Evolutionary conservation across 1,140 invertebrate species (phyloP).

Genomic region (Phymastichus coffea): DNA sequence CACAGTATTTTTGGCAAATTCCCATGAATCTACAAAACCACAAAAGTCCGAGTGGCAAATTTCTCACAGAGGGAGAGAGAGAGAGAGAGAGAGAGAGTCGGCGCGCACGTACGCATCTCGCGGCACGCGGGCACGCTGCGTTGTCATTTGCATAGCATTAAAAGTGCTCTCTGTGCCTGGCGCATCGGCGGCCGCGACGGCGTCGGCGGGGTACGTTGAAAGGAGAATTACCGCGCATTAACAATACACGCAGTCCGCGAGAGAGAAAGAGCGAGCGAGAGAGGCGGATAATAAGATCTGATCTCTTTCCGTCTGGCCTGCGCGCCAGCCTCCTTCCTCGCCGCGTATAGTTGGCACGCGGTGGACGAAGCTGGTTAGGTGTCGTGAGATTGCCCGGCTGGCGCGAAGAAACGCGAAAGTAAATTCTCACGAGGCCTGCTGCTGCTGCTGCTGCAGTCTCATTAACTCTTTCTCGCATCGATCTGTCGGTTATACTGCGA

Average conservation of each 20-base stretch:
- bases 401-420: constrained; percentile 29
- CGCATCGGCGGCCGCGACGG: no score
- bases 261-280: neutral
- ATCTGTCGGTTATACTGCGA: constrained; percentile 3
- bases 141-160: constrained; percentile 14
- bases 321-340: no score
- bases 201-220: no score
- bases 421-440: constrained; percentile 26
- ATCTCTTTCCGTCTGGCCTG: neutral
- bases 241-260: no score
- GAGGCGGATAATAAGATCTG: constrained; percentile 9
- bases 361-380: no score
- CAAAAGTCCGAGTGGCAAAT: neutral
- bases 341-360: no score
- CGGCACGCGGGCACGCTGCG: neutral
- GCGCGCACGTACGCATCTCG: neutral
- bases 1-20: no score
- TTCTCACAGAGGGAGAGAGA: no score
- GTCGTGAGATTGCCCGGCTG: constrained; percentile 20
- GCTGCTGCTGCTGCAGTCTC: constrained; percentile 16
- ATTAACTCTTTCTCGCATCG: constrained; percentile 14
- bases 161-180: no score
- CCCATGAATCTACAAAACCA: neutral
- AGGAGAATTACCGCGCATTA: no score
- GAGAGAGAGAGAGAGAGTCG: no score